Base-by-base conservation (phyloP, 2,888 invertebrate genomes). In the Eudasyphora cyanicolor region DNA sequence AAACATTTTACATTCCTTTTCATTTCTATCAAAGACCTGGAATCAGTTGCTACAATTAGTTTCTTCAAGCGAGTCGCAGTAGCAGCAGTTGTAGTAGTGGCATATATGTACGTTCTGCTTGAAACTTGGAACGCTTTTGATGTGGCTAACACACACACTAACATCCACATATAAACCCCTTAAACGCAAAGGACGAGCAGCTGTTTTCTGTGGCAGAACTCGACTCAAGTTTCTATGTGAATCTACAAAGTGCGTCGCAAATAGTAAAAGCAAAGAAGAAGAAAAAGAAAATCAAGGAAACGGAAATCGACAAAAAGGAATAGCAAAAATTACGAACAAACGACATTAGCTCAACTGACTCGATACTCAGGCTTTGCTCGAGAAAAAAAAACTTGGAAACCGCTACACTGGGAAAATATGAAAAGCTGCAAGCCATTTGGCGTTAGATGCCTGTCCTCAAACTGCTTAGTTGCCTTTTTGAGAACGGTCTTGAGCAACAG, bases 1-100 rank as follows among this genome's bases (percentile, higher is more conserved):
- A 71, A 82, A 73, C 69, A 76, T 82, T 79, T 73, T 57, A 45
- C 38, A 67, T 67, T 67, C 67, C 38, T 35, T 67, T 67, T 67
- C 38, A 64, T 71, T 70, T 73, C 73, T 79, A 79, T 79, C 82
- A 73, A 79, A 79, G 76, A 69, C 62, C 62, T 69, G 73, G n/a
- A 38, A 82, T 76, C 82, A 67, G 42, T 73, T 79, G 62, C 45
- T 69, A 69, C 79, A 82, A 82, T 76, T 82, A 74, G 51, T 42
- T 49, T 21, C 54, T 76, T 42, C 64, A n/a, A 54, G 73, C 82
- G 14, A 24, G 32, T 21, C 35, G 35, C 6, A 19, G 64, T 21
- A 64, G 14, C 14, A 62, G 32, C 29, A 32, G 19, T n/a, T 29
- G 29, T 17, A 17, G 7, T 62, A 35, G n/a, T 32, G 19, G 64